These are phyloP conservation scores for Nomada flava DNA, from an alignment of 2,888 invertebrate species.

Conservation along the genomic window DNA sequence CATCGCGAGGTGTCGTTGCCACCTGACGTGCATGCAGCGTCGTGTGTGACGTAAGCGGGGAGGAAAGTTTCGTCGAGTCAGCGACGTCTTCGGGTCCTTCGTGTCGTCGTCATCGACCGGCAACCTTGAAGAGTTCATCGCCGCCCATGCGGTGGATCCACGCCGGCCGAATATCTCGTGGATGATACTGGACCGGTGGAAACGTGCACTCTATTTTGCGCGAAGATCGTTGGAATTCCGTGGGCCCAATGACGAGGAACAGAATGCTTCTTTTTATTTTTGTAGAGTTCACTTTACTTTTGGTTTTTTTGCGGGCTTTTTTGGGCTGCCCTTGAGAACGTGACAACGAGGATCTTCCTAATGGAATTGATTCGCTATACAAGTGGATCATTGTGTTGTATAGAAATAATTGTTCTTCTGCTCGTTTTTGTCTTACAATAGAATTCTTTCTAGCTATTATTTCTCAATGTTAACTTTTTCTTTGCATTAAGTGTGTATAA, in stretches of 20 bases:
- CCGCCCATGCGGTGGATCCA: constrained; percentile 44
- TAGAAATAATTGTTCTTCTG: too few relatives aligned
- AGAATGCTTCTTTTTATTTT: background rate
- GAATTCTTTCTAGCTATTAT: too few relatives aligned
- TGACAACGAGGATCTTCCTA: too few relatives aligned
- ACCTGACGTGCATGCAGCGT: constrained; percentile 63
- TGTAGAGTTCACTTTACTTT: too few relatives aligned
- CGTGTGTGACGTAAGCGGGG: constrained; percentile 61
- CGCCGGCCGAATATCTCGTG: constrained; percentile 35
- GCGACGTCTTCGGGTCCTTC: constrained; percentile 61
- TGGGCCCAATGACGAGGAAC: background rate
- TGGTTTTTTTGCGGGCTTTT: too few relatives aligned
- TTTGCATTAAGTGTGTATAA: too few relatives aligned
- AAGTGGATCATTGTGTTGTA: too few relatives aligned
- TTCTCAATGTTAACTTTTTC: too few relatives aligned
- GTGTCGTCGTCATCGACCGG: constrained; percentile 58
- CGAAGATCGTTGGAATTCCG: background rate
- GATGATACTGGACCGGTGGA: background rate
- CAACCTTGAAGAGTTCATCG: constrained; percentile 68
- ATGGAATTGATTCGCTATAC: too few relatives aligned
- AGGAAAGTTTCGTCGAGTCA: constrained; percentile 67
- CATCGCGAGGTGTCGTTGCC: constrained; percentile 66
- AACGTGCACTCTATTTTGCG: background rate
- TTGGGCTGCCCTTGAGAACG: too few relatives aligned
- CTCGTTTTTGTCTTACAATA: too few relatives aligned